Evolutionary conservation across 1,140 invertebrate species (phyloP), one percentile per base, ranked within the genome.

Genomic region (Zophobas atratus): DNA sequence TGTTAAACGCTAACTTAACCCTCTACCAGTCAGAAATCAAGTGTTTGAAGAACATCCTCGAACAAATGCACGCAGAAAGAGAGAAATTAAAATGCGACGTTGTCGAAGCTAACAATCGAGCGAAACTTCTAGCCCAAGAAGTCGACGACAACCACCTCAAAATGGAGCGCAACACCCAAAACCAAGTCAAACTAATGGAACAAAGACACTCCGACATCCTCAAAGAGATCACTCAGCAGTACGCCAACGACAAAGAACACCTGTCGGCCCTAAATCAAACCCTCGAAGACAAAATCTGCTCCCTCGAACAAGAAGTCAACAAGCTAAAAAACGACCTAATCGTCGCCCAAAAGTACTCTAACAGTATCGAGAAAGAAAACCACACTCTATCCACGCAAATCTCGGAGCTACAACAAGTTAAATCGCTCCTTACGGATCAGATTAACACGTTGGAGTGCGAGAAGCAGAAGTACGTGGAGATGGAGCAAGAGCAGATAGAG

Each of bases 91-190:
- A 92, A 56, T 85, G 87, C 0, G 95, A 97, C 83, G 89, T 97
- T 5, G 86, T 88, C 5, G 94, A 96, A 81, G 95, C 95, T 0
- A 97, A 97, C 81, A 89, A 93, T 39, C 88, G 95, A 77, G 94
- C 95, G 0, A 89, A 91, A 3, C 81, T 96, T 43, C 86, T 98
- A 33, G 96, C 95, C 1, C 93, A 94, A 76, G 96, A 98, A 86
- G 93, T 97, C 0, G 96, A 98, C 84, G 97, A 98, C 70, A 93
- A 95, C 81, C 95, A 97, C 85, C 88, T 91, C 0, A 90, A 92
- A 49, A 89, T 97, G 81, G 96, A 98, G 86, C 91, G 91, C 76
- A 90, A 91, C 36, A 88, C 92, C 63, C 90, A 93, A 82, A 89
- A 91, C 48, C 91, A 92, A 71, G 87, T 93, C 48, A 92, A 92